Evolutionary conservation across 2,797 vertebrate genomes (phyloP).

Genomic region (Diceros bicornis): DNA sequence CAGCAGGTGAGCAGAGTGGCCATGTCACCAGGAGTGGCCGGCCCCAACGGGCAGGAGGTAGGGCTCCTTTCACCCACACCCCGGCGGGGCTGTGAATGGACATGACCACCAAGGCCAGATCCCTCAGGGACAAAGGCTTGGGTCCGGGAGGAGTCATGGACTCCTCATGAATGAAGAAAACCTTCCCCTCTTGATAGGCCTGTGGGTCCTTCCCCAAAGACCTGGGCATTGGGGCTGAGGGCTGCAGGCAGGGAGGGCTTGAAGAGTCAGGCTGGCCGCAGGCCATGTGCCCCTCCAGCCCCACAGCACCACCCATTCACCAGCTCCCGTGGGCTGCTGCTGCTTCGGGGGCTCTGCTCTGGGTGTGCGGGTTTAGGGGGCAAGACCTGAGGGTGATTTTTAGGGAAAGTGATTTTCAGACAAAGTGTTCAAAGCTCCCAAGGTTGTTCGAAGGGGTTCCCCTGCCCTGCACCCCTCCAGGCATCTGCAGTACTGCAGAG

Average conservation of each 20-base stretch:
- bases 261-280: background rate
- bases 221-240: background rate
- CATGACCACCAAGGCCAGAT: background rate
- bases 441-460: background rate
- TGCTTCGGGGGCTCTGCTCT: background rate
- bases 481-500: background rate
- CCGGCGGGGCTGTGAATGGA: rapidly evolving
- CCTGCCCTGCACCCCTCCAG: background rate
- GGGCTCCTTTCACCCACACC: rapidly evolving
- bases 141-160: background rate
- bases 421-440: background rate
- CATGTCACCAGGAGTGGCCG: rapidly evolving
- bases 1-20: rapidly evolving
- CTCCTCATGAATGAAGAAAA: background rate
- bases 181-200: background rate
- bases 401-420: background rate
- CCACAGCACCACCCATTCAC: rapidly evolving
- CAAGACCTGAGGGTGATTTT: background rate
- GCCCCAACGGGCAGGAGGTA: background rate
- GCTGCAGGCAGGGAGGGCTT: background rate
- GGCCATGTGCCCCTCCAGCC: background rate
- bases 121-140: background rate
- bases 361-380: no score
- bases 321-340: rapidly evolving
- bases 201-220: background rate